A percentile compares a stretch with the other conserved stretches of the same genome.
Conservation (phyloP, 2,113 vertebrate species). For the Pipra filicauda region DNA sequence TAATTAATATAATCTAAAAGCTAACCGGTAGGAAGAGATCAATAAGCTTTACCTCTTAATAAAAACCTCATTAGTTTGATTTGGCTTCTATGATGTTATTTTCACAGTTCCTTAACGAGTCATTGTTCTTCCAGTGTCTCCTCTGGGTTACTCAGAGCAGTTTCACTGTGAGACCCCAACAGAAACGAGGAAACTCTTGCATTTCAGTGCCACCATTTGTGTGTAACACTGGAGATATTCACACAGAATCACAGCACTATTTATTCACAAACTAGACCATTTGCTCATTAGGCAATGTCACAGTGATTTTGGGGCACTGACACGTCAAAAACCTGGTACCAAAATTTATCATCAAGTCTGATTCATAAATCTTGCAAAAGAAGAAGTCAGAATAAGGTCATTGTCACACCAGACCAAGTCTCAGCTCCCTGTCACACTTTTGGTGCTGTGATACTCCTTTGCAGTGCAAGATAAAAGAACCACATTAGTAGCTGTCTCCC, state of each 20-base stretch:
- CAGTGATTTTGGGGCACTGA: background rate
- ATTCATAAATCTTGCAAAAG: background rate
- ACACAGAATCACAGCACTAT: background rate
- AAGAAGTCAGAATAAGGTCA: background rate
- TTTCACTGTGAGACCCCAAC: background rate
- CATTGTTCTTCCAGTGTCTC: background rate
- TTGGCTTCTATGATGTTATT: background rate
- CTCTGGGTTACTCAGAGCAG: background rate
- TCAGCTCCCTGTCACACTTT: background rate
- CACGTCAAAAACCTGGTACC: background rate
- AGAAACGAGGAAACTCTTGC: background rate
- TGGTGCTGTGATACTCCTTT: background rate
- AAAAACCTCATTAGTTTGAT: background rate
- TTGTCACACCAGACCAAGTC: background rate
- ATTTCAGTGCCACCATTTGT: background rate
- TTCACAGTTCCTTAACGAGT: background rate
- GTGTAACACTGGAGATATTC: background rate
- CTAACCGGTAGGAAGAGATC: background rate
- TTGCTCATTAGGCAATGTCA: background rate
- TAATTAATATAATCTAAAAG: background rate
- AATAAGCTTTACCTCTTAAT: background rate
- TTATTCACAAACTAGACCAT: background rate
- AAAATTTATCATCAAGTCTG: background rate
- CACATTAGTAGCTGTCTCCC: background rate
- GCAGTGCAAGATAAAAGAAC: background rate